Base-by-base conservation (phyloP, 2,888 invertebrate species). In the Phortica okadai region DNA sequence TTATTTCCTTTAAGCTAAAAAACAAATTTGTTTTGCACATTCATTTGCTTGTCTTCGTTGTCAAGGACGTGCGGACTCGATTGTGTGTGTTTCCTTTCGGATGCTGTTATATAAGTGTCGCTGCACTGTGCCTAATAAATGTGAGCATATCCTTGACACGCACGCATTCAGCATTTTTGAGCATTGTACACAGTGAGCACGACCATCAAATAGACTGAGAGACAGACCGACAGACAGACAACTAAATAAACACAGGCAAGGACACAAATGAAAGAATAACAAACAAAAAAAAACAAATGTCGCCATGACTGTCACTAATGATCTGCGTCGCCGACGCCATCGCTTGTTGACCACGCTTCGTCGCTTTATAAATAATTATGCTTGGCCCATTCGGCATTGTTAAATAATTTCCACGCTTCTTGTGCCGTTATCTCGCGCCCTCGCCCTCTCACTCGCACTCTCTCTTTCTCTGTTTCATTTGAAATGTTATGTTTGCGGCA, bases 301-400 rank as follows among this genome's bases (percentile, higher is more conserved):
- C 50, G 50, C 50, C 50, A 33, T 33, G 33, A 33, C 33, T 33
- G 33, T 33, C 33, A 50, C 50, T 50, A 50, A 50, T 50, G 50
- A 14, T 50, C 50, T 8, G 3, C 50, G 14, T 50, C 50, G 50
- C 50, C 50, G 50, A 50, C 10, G 14, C 50, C 50, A 50, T 50
- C 50, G 50, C 50, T 50, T 14, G 50, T 50, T 50, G 50, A 50
- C 50, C 50, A 50, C 50, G 50, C 50, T 50, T 50, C 50, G 50
- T 14, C 50, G 50, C 50, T 50, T 67, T 67, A 67, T 67, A 67
- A 67, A 67, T 44, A 67, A 67, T 67, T 67, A 67, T 44, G 16
- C 41, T 16, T 16, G 67, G 7, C 67, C n/a, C 10, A 11, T 50
- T 50, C 50, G 16, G 42, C 44, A n/a, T 67, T 67, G 67, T 44